Evolutionary conservation across 2,113 vertebrate genomes (phyloP), one percentile per base, ranked within the genome.

Genomic region (Petroica traversi): DNA sequence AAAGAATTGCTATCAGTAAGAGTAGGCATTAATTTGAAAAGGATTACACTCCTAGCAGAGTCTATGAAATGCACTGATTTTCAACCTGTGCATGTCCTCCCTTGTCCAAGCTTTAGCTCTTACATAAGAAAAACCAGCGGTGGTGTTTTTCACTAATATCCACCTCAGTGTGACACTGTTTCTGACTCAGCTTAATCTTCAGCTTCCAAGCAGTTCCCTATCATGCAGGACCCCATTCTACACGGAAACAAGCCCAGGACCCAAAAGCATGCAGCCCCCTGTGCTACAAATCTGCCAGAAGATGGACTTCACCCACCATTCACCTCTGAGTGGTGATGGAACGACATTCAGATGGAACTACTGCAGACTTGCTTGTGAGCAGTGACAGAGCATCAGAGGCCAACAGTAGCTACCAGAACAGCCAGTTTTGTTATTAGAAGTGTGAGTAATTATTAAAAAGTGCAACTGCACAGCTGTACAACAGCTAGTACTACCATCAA

Each of bases 321-420:
- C 5, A 6, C 33, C 62, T 41, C 1, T 6, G 26, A 51, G 28
- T 5, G 34, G 26, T 34, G 25, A 58, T 0, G 0, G 29, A 71
- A 68, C 0, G 0, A 31, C 14, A 23, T 2, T 3, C 59, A 75
- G 51, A 41, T 14, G 7, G 17, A 79, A 19, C 54, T 51, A 54
- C 8, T 24, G 23, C 24, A 46, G 38, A 34, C 40, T 38, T 28
- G 41, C 26, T 43, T 19, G 48, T n/a, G 34, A 66, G 82, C 43
- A 72, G 54, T 66, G 48, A 38, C 1, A 3, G 34, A 66, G 48
- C 51, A 48, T 12, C 23, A 49, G 72, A 76, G 6, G 29, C 54
- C 34, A 57, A 68, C 8, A 88, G 54, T 45, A 76, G 54, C 54
- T 41, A 45, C 63, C 18, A 62, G 57, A 38, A 64, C 5, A 85